Base-by-base conservation (phyloP, 2,113 vertebrate genomes). In the Hepsetus odoe region DNA sequence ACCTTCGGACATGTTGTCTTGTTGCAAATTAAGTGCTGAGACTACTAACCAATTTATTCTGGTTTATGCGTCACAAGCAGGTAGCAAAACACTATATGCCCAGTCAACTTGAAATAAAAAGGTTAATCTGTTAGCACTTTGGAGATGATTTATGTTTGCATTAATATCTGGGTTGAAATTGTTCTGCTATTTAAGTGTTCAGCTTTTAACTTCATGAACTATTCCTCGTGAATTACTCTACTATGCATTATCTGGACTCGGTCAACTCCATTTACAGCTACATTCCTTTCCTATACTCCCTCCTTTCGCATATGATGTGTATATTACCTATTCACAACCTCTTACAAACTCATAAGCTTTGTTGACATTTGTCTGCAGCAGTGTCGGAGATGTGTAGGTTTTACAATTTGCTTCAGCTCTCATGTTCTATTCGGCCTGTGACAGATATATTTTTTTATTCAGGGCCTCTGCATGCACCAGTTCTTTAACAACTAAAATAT, bases 221-320 rank as follows among this genome's bases (percentile, higher is more conserved):
- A 33, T 70, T 65, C 56, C 72, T 53, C 18, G 49, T 69, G 18
- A 40, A 66, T 69, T 58, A 58, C 32, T 55, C 44, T 9, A 12
- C 42, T 30, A 8, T 61, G 62, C 24, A 24, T 56, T 64, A 38
- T 66, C 82, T 84, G 82, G 74, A 70, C 24, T 81, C 58, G 38
- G 59, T 81, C 82, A 84, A 42, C 32, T 76, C 33, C 49, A 8
- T 42, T 30, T 53, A 12, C 22, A 65, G 44, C 30, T 35, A 42
- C 30, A 53, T 49, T 74, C 33, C 28, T 76, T 56, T 58, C 46
- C 20, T 3, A 42, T 76, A n/a, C 24, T 61, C 58, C 28, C 14
- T 55, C 38, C 16, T 58, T 66, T 58, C 53, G 53, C 67, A 5
- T 6, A 51, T 11, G n/a, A 70, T 80, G 53, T 55, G 64, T 71